Conservation (phyloP, 1,140 invertebrate species). For the Mya arenaria region DNA sequence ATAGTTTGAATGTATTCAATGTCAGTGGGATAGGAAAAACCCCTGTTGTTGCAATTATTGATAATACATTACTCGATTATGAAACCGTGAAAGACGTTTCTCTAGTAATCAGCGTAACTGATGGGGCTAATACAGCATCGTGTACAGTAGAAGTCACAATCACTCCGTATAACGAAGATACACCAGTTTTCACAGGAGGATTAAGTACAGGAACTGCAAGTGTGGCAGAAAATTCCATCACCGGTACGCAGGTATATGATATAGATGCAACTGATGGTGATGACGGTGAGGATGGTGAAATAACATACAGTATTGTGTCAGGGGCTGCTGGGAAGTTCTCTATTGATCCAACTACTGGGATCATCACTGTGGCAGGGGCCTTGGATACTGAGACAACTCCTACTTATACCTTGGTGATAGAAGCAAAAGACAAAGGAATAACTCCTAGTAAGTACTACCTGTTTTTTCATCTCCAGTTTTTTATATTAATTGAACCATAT, state of each 20-base stretch:
- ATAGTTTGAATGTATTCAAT: constrained; percentile 55
- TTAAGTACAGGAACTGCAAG: constrained; percentile 14
- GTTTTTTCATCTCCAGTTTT: too few relatives aligned
- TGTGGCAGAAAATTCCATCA: constrained; percentile 51
- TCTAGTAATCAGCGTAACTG: constrained; percentile 51
- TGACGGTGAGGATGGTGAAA: constrained; percentile 57
- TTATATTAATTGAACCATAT: too few relatives aligned
- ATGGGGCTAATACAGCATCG: constrained; percentile 16
- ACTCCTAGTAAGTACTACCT: constrained; percentile 32
- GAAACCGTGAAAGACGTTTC: constrained; percentile 83
- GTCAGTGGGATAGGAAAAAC: constrained; percentile 41
- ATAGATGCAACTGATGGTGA: constrained; percentile 65
- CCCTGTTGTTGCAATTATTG: constrained; percentile 49
- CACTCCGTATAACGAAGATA: constrained; percentile 94
- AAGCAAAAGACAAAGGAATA: constrained; percentile 57
- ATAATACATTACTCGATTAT: constrained; percentile 90
- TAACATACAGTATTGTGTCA: constrained; percentile 62
- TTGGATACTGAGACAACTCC: constrained; percentile 68
- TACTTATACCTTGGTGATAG: constrained; percentile 60
- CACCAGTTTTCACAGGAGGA: constrained; percentile 87
- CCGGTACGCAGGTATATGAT: constrained; percentile 42
- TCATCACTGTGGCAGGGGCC: constrained; percentile 40
- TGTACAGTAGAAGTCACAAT: constrained; percentile 59
- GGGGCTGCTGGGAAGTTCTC: constrained; percentile 60
- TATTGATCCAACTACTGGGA: constrained; percentile 62